Conservation (phyloP, 35 echinoderm and acorn worm species). For the Chiridota heheva region DNA sequence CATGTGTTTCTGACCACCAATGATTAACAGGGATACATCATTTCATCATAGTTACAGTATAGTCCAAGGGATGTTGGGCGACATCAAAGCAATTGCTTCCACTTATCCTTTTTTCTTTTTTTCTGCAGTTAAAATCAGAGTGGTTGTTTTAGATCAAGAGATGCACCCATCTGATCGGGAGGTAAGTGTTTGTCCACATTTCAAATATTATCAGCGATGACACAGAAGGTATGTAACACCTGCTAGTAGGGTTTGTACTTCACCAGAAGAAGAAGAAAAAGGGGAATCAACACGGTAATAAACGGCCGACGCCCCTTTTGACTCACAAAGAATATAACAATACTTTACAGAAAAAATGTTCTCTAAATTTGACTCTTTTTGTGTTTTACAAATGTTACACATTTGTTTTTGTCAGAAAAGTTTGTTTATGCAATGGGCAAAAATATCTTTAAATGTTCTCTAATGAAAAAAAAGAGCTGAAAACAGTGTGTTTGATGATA, state of each 20-base stretch:
- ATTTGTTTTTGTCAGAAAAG: no score
- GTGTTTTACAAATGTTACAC: no score
- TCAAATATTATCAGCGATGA: not conserved
- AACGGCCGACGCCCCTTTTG: not conserved
- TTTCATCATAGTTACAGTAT: no score
- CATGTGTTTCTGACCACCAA: no score
- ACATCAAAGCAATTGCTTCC: not conserved
- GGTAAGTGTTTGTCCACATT: slow-evolving; percentile 14
- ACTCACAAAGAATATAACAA: not conserved
- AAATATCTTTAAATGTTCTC: no score
- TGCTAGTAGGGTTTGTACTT: not conserved
- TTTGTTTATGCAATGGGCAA: no score
- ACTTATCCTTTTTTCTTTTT: not conserved
- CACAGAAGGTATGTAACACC: not conserved
- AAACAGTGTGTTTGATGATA: no score
- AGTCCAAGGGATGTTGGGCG: no score
- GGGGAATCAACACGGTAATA: not conserved
- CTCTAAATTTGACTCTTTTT: no score
- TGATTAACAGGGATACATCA: no score
- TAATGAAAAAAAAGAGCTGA: no score
- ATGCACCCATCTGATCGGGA: slow-evolving; percentile 29
- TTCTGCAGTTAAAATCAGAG: slow-evolving; percentile 62
- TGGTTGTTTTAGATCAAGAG: slow-evolving; percentile 48
- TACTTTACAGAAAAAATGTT: not conserved
- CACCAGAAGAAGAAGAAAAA: not conserved